phyloP scores from a whole-genome alignment of 2,797 vertebrate genomes.

The Emydoidea blandingii region DNA sequence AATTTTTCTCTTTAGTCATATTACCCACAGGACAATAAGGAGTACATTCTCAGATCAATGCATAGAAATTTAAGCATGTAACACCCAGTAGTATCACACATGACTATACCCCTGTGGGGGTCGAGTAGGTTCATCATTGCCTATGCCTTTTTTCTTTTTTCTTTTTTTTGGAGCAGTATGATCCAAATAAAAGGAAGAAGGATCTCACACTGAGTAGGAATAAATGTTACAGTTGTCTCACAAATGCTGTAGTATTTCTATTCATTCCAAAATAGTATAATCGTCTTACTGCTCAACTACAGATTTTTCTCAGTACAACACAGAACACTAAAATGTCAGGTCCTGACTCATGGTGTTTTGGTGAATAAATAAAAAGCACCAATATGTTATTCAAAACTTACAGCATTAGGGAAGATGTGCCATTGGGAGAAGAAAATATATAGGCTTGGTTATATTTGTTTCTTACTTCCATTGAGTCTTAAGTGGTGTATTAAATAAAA shows the following conservation, averaged over 20 bases:
- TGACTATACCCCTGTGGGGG: slow-evolving; percentile 42
- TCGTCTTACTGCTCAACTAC: slow-evolving; percentile 73
- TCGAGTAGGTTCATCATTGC: slow-evolving; percentile 59
- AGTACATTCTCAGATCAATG: slow-evolving; percentile 34
- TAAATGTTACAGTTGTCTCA: slow-evolving; percentile 70
- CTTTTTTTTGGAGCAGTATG: slow-evolving; percentile 52
- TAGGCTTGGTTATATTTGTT: background rate
- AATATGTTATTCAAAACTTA: slow-evolving; percentile 69
- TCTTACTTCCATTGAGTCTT: background rate
- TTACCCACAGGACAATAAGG: slow-evolving; percentile 51
- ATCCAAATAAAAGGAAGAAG: slow-evolving; percentile 68
- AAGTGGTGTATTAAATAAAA: fast-evolving
- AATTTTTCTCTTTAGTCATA: slow-evolving; percentile 50
- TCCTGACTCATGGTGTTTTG: slow-evolving; percentile 79
- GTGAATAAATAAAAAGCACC: slow-evolving; percentile 77
- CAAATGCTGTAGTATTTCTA: slow-evolving; percentile 72
- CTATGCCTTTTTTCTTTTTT: slow-evolving; percentile 1
- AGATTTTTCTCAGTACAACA: slow-evolving; percentile 81
- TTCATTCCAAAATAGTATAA: slow-evolving; percentile 66
- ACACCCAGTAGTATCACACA: background rate
- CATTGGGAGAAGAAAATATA: background rate
- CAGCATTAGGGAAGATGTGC: slow-evolving; percentile 62
- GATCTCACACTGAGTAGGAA: slow-evolving; percentile 64
- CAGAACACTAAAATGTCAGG: slow-evolving; percentile 80
- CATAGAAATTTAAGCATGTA: slow-evolving; percentile 34